A percentile compares a stretch with the other conserved stretches of the same genome.
These are phyloP conservation scores for Megaleporinus macrocephalus DNA, from an alignment of 2,113 vertebrate genomes.

Conservation along the genomic window DNA sequence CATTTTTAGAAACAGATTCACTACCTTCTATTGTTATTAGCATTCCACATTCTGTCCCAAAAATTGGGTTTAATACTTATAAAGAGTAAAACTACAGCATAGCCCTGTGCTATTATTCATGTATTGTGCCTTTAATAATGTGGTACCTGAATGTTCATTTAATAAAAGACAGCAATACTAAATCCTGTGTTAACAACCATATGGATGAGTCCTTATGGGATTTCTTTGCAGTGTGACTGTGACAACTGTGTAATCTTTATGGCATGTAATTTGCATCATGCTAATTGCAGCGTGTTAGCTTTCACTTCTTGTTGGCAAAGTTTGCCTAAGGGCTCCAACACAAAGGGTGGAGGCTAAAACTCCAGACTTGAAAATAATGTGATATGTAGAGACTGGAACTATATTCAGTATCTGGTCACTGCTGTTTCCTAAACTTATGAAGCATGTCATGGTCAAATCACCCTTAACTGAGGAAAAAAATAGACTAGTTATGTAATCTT, in stretches of 20 bases:
- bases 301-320: constrained; percentile 29
- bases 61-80: not conserved
- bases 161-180: not conserved
- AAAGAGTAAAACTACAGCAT: not conserved
- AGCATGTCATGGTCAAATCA: not conserved
- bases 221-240: constrained; percentile 5
- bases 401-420: not conserved
- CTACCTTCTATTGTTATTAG: too few species aligned
- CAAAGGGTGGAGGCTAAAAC: not conserved
- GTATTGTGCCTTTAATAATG: not conserved
- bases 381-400: too few species aligned
- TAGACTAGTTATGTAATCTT: not conserved
- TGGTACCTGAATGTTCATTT: not conserved
- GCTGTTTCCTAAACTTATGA: too few species aligned
- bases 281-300: constrained; percentile 20
- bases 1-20: too few species aligned
- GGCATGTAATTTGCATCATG: constrained; percentile 28
- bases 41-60: too few species aligned
- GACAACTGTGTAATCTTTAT: constrained; percentile 32
- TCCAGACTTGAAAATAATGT: not conserved
- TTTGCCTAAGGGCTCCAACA: not conserved
- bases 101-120: not conserved
- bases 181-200: not conserved
- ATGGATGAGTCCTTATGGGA: not conserved
- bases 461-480: not conserved